Evolutionary conservation across 2,113 vertebrate species (phyloP).

Genomic region (Equus przewalskii): DNA sequence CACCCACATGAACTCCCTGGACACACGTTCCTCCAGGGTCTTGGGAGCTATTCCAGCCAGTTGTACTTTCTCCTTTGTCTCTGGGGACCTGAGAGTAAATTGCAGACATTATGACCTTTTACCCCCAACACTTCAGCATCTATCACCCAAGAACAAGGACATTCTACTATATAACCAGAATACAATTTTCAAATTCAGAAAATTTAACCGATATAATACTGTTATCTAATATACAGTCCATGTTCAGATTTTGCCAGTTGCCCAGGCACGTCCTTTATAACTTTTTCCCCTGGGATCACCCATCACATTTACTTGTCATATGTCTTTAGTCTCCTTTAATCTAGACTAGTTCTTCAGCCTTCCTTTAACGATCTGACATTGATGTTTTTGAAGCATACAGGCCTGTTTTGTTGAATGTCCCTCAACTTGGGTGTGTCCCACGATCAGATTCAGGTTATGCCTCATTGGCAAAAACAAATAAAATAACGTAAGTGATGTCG

Average conservation of each 20-base stretch:
- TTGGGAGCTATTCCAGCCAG: background rate
- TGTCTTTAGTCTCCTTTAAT: background rate
- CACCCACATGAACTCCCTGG: background rate
- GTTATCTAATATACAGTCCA: background rate
- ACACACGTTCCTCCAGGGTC: background rate
- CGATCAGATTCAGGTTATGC: background rate
- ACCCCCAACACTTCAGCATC: background rate
- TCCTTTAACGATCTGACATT: background rate
- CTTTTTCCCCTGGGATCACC: background rate
- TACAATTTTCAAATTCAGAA: background rate
- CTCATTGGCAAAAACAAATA: background rate
- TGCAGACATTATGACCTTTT: background rate
- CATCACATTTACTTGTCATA: background rate
- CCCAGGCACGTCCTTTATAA: background rate
- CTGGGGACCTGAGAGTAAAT: background rate
- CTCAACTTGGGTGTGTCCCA: background rate
- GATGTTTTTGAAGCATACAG: conserved; percentile 22
- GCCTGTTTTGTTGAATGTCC: background rate
- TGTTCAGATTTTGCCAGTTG: background rate
- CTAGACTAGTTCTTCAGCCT: background rate
- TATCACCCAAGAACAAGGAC: background rate
- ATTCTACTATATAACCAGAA: background rate
- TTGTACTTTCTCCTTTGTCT: background rate
- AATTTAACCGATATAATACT: background rate
- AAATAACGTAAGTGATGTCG: background rate